Conservation (phyloP, 2,113 vertebrate species). For the Ictalurus punctatus region DNA sequence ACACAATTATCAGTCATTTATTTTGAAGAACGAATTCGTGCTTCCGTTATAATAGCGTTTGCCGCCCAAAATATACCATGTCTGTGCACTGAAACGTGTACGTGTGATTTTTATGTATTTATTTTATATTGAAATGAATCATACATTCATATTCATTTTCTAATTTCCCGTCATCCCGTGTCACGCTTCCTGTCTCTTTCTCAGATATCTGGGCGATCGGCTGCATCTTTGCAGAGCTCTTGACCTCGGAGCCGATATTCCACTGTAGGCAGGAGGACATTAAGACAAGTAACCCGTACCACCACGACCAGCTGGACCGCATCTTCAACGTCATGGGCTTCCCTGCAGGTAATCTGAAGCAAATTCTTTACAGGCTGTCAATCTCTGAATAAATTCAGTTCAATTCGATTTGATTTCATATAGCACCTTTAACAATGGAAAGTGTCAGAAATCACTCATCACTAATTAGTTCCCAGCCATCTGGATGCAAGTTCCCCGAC, state of each 20-base stretch:
- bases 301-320: slow-evolving; percentile 99
- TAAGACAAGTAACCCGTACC: slow-evolving; percentile 99
- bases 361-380: background rate
- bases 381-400: background rate
- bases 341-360: slow-evolving; percentile 83
- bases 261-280: slow-evolving; percentile 99
- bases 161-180: background rate
- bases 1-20: background rate
- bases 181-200: background rate
- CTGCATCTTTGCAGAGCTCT: slow-evolving; percentile 99
- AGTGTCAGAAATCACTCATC: background rate
- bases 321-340: slow-evolving; percentile 99
- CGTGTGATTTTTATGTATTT: background rate
- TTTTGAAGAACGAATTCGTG: no score
- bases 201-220: slow-evolving; percentile 99
- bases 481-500: background rate
- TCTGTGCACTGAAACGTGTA: background rate
- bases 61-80: no score
- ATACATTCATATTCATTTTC: background rate
- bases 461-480: no score
- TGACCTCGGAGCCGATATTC: slow-evolving; percentile 99
- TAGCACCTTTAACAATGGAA: background rate
- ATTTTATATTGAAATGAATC: background rate
- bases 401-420: no score
- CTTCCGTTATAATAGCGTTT: background rate